These are phyloP conservation scores for Argyrosomus japonicus DNA, from an alignment of 2,113 vertebrate species.

Conservation along the genomic window DNA sequence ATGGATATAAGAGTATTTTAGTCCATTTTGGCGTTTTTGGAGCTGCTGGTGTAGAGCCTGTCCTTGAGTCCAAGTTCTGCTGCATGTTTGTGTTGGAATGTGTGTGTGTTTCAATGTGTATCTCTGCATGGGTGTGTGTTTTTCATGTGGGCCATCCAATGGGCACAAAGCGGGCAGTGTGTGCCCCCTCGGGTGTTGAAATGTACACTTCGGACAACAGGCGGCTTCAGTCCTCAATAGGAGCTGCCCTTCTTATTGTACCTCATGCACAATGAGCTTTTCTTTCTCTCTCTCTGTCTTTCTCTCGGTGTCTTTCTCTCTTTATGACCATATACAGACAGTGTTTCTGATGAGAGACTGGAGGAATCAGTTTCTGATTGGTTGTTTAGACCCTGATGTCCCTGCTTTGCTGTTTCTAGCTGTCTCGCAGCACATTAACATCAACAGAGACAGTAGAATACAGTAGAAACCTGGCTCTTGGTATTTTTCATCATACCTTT, in stretches of 20 bases:
- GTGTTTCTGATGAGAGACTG: slow-evolving; percentile 60
- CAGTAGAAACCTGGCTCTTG: slow-evolving; percentile 5
- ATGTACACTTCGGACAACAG: slow-evolving; percentile 83
- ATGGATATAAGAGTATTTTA: background rate
- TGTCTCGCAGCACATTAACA: slow-evolving; percentile 26
- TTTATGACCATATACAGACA: slow-evolving; percentile 70
- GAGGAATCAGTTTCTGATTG: slow-evolving; percentile 53
- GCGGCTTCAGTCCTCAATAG: slow-evolving; percentile 87
- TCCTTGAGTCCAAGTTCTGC: slow-evolving; percentile 26
- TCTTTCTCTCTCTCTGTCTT: slow-evolving; percentile 71
- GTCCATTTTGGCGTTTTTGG: background rate
- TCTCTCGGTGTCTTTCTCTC: slow-evolving; percentile 58
- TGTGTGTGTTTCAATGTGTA: slow-evolving; percentile 51
- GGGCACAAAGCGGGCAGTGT: slow-evolving; percentile 85
- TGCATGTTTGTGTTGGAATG: slow-evolving; percentile 57
- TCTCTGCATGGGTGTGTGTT: slow-evolving; percentile 70
- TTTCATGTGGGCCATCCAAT: slow-evolving; percentile 70
- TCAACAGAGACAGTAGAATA: slow-evolving; percentile 16
- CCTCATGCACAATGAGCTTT: slow-evolving; percentile 86
- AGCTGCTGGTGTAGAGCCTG: slow-evolving; percentile 4
- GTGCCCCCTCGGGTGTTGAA: slow-evolving; percentile 76
- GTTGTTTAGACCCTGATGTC: slow-evolving; percentile 40
- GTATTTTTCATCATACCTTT: slow-evolving; percentile 21
- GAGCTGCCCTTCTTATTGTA: slow-evolving; percentile 88
- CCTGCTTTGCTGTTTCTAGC: slow-evolving; percentile 17